Evolutionary conservation across 35 echinoderm and acorn worm species (phyloP).

Genomic region (Lytechinus pictus): DNA sequence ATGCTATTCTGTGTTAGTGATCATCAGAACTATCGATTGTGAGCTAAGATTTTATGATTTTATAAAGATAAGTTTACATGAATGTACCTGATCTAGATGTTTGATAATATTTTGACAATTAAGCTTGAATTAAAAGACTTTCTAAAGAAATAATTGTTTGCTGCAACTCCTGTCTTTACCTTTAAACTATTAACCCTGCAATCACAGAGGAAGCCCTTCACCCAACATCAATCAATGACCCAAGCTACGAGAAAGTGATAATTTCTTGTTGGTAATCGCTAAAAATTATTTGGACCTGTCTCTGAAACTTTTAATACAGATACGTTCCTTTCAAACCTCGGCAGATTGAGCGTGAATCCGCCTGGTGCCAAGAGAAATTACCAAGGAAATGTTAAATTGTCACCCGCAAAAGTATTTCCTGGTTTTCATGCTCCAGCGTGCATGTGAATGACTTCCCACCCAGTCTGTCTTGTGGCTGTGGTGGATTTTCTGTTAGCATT

Average conservation of each 20-base stretch:
- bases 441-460: constrained; percentile 23
- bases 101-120: no score
- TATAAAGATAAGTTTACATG: no score
- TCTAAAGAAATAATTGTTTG: no score
- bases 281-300: neutral
- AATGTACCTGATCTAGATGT: no score
- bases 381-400: constrained; percentile 44
- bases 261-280: neutral
- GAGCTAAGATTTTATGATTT: no score
- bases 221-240: neutral
- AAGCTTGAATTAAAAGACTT: no score
- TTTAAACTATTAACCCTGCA: no score
- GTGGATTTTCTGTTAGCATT: constrained; percentile 2
- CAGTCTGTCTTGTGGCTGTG: neutral
- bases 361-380: constrained; percentile 38
- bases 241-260: neutral
- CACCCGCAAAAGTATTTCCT: constrained; percentile 33
- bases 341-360: constrained; percentile 17
- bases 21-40: no score
- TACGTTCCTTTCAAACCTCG: neutral
- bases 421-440: neutral
- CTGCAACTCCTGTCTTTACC: no score
- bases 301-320: neutral
- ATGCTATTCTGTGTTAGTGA: no score
- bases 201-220: neutral